These are phyloP conservation scores for Phaetusa simplex DNA, from an alignment of 2,113 vertebrate species.

Conservation along the genomic window DNA sequence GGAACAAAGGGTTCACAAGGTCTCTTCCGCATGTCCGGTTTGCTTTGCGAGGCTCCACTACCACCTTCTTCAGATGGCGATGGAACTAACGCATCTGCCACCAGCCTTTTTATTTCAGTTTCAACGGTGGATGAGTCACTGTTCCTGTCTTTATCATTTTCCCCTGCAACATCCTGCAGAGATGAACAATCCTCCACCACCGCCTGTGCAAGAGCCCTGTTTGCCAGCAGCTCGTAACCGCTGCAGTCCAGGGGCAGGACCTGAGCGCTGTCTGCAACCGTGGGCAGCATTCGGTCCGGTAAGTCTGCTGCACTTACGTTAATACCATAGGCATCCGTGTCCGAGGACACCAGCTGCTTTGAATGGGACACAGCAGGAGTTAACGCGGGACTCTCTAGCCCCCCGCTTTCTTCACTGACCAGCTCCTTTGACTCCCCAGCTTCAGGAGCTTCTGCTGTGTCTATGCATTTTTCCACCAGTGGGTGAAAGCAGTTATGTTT, in stretches of 20 bases:
- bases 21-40: constrained; percentile 29
- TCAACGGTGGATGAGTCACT: not conserved
- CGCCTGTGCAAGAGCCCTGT: not conserved
- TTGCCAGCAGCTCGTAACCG: not conserved
- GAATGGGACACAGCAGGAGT: constrained; percentile 6
- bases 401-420: not conserved
- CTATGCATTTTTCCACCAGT: constrained; percentile 23
- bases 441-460: constrained; percentile 19
- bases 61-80: not conserved
- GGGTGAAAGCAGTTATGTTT: constrained; percentile 19
- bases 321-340: not conserved
- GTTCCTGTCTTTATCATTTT: not conserved
- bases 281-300: not conserved
- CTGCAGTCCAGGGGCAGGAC: not conserved
- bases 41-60: not conserved
- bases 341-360: not conserved
- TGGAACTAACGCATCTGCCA: not conserved
- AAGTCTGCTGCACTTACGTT: not conserved
- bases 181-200: not conserved
- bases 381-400: not conserved
- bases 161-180: not conserved
- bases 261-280: not conserved
- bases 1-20: constrained; percentile 79
- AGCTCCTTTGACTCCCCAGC: constrained; percentile 50
- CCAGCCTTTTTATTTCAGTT: constrained; percentile 11